Evolutionary conservation across 2,888 invertebrate species (phyloP).

Genomic region (Microdon myrmicae): DNA sequence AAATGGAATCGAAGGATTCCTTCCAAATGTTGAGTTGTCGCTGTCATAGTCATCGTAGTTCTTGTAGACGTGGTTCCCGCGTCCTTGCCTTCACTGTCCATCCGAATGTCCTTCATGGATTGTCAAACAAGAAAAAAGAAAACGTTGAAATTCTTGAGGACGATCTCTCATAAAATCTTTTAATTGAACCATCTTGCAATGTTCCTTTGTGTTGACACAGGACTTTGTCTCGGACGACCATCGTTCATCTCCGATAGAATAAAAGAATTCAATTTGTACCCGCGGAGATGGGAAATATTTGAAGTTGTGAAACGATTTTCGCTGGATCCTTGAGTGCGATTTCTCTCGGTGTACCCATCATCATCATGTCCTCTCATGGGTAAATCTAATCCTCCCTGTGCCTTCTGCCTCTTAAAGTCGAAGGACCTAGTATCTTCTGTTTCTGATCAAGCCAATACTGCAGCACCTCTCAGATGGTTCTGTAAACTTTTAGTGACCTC

Average conservation of each 20-base stretch:
- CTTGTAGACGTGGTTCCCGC: constrained; percentile 11
- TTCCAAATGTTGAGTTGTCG: constrained; percentile 16
- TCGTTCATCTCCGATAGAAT: constrained; percentile 28
- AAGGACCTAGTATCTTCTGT: background rate
- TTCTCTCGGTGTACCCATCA: no score
- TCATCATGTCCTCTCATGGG: no score
- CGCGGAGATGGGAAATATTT: background rate
- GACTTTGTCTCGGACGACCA: constrained; percentile 31
- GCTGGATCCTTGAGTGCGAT: no score
- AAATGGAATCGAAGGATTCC: constrained; percentile 16
- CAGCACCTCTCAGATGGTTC: constrained; percentile 47
- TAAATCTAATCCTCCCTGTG: no score
- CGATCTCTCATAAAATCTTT: constrained; percentile 41
- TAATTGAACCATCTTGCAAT: constrained; percentile 42
- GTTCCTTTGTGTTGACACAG: constrained; percentile 48
- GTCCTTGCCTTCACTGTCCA: no score
- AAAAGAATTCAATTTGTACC: background rate
- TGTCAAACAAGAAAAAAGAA: background rate
- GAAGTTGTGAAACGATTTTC: background rate
- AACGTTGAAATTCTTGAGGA: background rate
- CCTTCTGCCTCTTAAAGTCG: no score
- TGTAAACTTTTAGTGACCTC: constrained; percentile 56
- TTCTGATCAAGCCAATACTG: background rate
- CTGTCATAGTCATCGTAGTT: constrained; percentile 15
- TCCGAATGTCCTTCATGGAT: no score